These are phyloP conservation scores for Atherinosoma microstoma DNA, from an alignment of 2,797 vertebrate species.

Conservation along the genomic window DNA sequence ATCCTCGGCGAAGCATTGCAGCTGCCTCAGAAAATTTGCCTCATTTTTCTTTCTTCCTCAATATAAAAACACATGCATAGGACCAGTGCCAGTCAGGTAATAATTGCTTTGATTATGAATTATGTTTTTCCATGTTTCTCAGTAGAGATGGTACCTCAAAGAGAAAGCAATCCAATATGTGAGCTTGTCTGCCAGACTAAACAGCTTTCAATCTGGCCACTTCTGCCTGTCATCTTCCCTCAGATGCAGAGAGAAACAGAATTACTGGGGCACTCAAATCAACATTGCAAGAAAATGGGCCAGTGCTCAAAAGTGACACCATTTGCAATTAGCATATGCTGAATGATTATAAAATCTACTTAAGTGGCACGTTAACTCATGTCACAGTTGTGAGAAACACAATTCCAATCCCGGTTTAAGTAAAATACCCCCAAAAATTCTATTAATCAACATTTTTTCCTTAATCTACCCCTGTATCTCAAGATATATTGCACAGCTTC, in stretches of 20 bases:
- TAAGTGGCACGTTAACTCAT: constrained; percentile 39
- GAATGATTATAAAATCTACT: constrained; percentile 57
- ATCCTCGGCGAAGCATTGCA: constrained; percentile 47
- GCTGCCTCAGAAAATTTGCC: constrained; percentile 39
- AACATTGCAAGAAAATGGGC: constrained; percentile 59
- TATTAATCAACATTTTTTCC: not conserved
- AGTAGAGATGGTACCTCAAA: constrained; percentile 28
- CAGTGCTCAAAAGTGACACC: constrained; percentile 57
- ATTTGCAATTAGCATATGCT: constrained; percentile 58
- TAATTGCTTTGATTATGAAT: constrained; percentile 63
- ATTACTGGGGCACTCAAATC: constrained; percentile 69
- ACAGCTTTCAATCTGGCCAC: constrained; percentile 52
- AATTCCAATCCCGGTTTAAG: constrained; percentile 30
- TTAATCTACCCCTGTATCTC: not conserved
- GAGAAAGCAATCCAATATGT: constrained; percentile 32
- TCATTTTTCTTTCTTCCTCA: constrained; percentile 34
- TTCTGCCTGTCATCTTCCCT: constrained; percentile 60
- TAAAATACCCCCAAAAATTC: not conserved
- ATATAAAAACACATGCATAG: constrained; percentile 59
- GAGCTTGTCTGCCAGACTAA: constrained; percentile 55
- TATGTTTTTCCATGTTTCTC: constrained; percentile 50
- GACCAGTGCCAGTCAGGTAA: constrained; percentile 37
- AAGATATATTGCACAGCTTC: constrained; percentile 7
- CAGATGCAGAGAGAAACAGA: constrained; percentile 49
- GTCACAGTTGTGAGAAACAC: constrained; percentile 26